These are phyloP conservation scores for Tangara arthus DNA, from an alignment of 2,797 vertebrate species.

Conservation along the genomic window DNA sequence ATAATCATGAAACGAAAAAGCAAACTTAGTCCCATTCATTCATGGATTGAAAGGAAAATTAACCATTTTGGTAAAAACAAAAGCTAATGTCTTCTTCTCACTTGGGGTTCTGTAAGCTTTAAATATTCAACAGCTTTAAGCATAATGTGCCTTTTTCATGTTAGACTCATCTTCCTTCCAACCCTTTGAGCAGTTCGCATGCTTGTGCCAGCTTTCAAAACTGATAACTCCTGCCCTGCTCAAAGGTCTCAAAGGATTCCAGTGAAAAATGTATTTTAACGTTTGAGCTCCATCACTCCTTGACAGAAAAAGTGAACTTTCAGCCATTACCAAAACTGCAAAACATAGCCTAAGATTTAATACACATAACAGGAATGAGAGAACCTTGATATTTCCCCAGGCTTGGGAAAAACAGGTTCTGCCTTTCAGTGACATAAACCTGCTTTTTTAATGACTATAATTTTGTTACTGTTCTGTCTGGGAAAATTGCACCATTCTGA, in stretches of 20 bases:
- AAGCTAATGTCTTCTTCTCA: not conserved
- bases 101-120: not conserved
- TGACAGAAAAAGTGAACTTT: not conserved
- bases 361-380: not conserved
- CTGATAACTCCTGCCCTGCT: not conserved
- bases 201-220: not conserved
- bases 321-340: not conserved
- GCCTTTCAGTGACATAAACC: not conserved
- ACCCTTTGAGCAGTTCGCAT: not conserved
- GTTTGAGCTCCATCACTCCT: not conserved
- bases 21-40: not conserved
- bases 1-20: not conserved
- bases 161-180: not conserved
- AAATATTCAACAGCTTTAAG: not conserved
- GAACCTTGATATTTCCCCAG: not conserved
- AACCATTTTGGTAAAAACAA: not conserved
- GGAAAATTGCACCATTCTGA: not conserved
- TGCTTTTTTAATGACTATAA: not conserved
- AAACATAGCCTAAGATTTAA: not conserved
- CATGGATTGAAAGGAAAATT: not conserved
- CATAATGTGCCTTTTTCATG: not conserved
- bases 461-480: not conserved
- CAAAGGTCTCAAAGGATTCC: not conserved
- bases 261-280: not conserved
- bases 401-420: not conserved